Evolutionary conservation across 2,888 invertebrate species (phyloP).

Genomic region (Amphipyra tragopoginis): DNA sequence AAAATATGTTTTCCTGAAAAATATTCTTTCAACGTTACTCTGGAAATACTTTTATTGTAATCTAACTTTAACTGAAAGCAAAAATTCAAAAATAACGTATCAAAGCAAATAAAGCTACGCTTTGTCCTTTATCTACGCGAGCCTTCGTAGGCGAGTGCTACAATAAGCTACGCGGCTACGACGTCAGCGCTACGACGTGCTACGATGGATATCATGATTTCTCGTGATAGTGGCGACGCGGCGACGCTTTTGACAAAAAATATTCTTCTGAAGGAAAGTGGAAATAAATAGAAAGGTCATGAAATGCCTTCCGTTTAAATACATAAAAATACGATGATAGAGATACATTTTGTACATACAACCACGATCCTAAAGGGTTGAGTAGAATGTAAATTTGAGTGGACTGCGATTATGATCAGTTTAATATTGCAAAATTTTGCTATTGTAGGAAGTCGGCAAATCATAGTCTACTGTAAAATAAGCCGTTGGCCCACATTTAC

Average conservation of each 20-base stretch:
- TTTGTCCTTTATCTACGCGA: conserved; percentile 29
- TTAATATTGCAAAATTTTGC: no score
- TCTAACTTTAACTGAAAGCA: conserved; percentile 13
- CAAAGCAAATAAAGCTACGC: conserved; percentile 15
- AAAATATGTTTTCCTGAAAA: conserved; percentile 2
- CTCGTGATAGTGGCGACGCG: conserved; percentile 41
- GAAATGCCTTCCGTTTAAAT: background rate
- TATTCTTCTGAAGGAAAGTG: conserved; percentile 3
- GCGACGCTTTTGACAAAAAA: conserved; percentile 26
- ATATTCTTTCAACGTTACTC: background rate
- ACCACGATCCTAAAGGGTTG: background rate
- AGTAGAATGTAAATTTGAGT: no score
- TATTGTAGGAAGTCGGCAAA: no score
- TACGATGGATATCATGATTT: conserved; percentile 45
- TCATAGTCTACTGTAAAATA: no score
- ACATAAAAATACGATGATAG: background rate
- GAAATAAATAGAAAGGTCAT: background rate
- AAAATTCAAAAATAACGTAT: conserved; percentile 10
- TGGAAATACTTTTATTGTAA: conserved; percentile 26
- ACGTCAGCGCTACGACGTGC: conserved; percentile 46
- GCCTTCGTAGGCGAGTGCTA: conserved; percentile 53
- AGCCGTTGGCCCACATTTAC: no score
- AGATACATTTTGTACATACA: background rate
- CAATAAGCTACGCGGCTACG: conserved; percentile 61
- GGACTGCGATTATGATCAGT: no score